Percentiles rank a stretch among this genome's conserved stretches.
phyloP scores from a whole-genome alignment of 2,888 invertebrate genomes.

The Bruchidius siliquastri region DNA sequence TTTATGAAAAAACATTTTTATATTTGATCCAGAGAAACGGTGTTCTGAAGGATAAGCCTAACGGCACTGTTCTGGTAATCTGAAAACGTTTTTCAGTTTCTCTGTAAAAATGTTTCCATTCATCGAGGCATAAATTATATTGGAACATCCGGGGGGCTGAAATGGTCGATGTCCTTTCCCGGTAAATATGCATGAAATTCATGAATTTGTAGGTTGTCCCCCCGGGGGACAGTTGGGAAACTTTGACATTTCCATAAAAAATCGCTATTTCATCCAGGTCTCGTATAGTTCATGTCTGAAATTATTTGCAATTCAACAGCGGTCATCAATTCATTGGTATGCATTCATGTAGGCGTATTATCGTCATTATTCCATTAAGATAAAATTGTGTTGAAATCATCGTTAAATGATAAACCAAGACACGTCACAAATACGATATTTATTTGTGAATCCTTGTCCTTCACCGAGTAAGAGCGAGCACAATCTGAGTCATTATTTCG shows the following conservation, averaged over 20 bases:
- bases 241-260: neutral
- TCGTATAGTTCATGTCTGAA: neutral
- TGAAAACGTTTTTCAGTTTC: neutral
- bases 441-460: no score
- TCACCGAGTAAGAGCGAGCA: no score
- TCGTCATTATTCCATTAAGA: no score
- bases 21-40: no score
- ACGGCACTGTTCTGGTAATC: no score
- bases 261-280: neutral
- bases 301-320: neutral
- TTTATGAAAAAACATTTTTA: no score
- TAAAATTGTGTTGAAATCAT: no score
- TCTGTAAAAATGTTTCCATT: neutral
- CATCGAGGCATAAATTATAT: neutral
- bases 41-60: no score
- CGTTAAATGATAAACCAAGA: no score
- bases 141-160: neutral
- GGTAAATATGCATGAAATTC: neutral
- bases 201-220: no score
- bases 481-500: no score
- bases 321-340: neutral
- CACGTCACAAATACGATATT: no score
- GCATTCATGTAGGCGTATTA: neutral
- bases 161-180: neutral
- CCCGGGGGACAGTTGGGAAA: neutral